Evolutionary conservation across 1,140 invertebrate genomes (phyloP).

Genomic region (Phenacoccus solenopsis): DNA sequence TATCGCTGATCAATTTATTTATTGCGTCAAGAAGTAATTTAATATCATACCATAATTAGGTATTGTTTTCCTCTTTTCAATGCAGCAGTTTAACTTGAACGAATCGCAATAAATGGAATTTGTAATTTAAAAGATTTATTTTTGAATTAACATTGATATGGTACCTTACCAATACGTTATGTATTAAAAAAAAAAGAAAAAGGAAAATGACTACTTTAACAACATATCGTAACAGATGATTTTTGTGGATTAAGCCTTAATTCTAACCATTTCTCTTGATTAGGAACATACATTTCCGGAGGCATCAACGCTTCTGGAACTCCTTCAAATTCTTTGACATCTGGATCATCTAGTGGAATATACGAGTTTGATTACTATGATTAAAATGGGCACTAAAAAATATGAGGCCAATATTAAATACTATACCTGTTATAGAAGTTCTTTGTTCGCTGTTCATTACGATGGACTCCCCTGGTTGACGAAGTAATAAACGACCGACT

Average conservation of each 20-base stretch:
- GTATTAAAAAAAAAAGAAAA: too few relatives aligned
- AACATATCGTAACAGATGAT: background rate
- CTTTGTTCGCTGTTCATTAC: constrained; percentile 38
- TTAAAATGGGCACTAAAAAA: background rate
- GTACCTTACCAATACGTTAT: too few relatives aligned
- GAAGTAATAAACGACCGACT: constrained; percentile 55
- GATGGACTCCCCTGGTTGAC: constrained; percentile 58
- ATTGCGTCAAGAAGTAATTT: too few relatives aligned
- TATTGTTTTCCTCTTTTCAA: too few relatives aligned
- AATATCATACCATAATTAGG: too few relatives aligned
- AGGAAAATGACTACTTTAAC: background rate
- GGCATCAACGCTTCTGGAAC: constrained; percentile 41
- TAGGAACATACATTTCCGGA: constrained; percentile 78
- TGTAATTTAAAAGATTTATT: too few relatives aligned
- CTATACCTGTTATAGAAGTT: background rate
- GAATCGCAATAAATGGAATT: too few relatives aligned
- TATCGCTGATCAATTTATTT: too few relatives aligned
- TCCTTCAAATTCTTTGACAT: constrained; percentile 28
- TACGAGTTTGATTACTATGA: background rate
- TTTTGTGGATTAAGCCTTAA: constrained; percentile 41
- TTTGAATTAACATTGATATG: too few relatives aligned
- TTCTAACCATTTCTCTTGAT: constrained; percentile 73
- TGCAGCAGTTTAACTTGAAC: too few relatives aligned
- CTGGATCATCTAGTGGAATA: constrained; percentile 28
- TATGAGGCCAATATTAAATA: background rate